Conservation (phyloP, 2,113 vertebrate species). For the Pithys albifrons region DNA sequence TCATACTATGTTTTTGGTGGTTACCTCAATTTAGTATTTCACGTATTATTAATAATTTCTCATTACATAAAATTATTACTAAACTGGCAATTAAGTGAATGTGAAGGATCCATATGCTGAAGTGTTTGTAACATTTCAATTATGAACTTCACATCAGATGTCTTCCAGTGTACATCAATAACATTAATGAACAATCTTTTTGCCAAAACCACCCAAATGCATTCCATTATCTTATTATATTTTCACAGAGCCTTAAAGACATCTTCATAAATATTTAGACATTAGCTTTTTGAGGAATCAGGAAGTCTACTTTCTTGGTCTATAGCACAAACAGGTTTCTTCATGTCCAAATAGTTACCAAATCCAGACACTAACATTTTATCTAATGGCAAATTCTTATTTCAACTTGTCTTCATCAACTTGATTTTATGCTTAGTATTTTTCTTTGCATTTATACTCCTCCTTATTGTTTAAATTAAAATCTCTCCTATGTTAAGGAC, state of each 20-base stretch:
- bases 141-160: conserved; percentile 77
- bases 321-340: neutral
- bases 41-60: conserved; percentile 83
- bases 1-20: conserved; percentile 76
- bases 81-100: conserved; percentile 83
- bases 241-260: conserved; percentile 25
- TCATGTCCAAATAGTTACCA: neutral
- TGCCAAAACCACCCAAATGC: conserved; percentile 65
- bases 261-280: conserved; percentile 40
- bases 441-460: neutral
- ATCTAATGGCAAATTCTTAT: neutral
- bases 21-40: conserved; percentile 81
- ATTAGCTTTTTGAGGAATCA: neutral
- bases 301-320: neutral
- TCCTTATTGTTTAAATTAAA: neutral
- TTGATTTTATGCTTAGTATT: neutral
- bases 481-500: neutral
- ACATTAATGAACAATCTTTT: conserved; percentile 67
- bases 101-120: conserved; percentile 83
- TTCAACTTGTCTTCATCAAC: neutral
- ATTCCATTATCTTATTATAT: conserved; percentile 15
- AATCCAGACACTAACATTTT: neutral
- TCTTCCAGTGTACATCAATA: conserved; percentile 73
- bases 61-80: conserved; percentile 86
- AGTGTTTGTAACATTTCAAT: conserved; percentile 81